A percentile compares a stretch with the other conserved stretches of the same genome.
phyloP scores from a whole-genome alignment of 2,797 vertebrate genomes.

The Tenualosa thibaudeaui region DNA sequence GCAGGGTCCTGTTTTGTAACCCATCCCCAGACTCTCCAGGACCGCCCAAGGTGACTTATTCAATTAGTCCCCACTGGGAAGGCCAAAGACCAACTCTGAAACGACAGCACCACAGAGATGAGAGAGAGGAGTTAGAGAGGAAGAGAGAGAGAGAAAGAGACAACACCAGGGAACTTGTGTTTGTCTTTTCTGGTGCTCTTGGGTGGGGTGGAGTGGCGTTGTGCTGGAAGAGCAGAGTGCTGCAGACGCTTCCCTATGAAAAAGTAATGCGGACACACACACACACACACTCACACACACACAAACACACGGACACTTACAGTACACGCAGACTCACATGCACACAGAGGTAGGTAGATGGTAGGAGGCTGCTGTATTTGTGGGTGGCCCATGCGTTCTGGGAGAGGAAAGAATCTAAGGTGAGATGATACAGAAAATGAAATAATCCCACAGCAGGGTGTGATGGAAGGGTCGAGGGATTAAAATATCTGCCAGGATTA shows the following conservation, averaged over 20 bases:
- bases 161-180: not conserved
- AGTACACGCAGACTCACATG: not conserved
- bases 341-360: not conserved
- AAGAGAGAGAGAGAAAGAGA: not conserved
- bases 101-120: not conserved
- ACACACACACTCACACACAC: conserved; percentile 13
- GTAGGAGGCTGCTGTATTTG: not conserved
- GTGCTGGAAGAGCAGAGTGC: not conserved
- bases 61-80: conserved; percentile 61
- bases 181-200: not conserved
- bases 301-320: not conserved
- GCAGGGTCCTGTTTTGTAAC: conserved; percentile 49
- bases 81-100: not conserved
- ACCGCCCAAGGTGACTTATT: conserved; percentile 61
- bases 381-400: not conserved
- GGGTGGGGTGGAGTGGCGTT: not conserved
- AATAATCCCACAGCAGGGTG: not conserved
- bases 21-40: conserved; percentile 38
- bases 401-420: not conserved
- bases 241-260: conserved; percentile 46
- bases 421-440: not conserved
- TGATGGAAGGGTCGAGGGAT: not conserved
- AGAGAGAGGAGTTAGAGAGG: not conserved
- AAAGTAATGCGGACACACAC: conserved; percentile 30
- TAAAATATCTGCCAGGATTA: not conserved